Conservation (phyloP, 2,797 vertebrate genomes). For the Phrynocephalus guinanensis region DNA sequence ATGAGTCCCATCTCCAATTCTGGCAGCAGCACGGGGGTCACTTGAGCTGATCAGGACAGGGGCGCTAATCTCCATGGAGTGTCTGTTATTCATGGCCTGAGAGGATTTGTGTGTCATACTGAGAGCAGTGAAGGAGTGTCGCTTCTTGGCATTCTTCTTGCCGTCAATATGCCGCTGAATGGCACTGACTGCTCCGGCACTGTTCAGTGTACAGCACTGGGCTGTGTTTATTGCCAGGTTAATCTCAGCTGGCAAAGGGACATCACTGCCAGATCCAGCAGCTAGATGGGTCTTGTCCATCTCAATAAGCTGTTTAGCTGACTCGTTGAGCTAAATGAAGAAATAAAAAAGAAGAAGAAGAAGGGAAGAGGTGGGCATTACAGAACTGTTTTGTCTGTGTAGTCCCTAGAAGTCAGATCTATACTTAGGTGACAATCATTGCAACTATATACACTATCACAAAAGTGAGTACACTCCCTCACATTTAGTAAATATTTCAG, state of each 20-base stretch:
- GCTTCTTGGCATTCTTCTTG: conserved; percentile 98
- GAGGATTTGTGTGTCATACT: conserved; percentile 95
- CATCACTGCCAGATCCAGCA: conserved; percentile 64
- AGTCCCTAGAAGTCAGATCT: conserved; percentile 8
- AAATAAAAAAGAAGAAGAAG: conserved; percentile 12
- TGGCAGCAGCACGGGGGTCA: conserved; percentile 91
- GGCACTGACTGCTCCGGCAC: conserved; percentile 76
- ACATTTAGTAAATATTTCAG: no score
- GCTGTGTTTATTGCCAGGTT: conserved; percentile 78
- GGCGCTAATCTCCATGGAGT: conserved; percentile 98
- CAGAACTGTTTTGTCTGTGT: conserved; percentile 5
- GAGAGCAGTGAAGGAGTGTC: conserved; percentile 95
- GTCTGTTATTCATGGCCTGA: conserved; percentile 91
- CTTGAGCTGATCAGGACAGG: conserved; percentile 98
- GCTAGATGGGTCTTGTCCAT: conserved; percentile 88
- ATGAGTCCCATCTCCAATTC: conserved; percentile 86
- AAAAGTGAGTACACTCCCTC: no score
- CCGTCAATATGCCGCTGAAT: conserved; percentile 87
- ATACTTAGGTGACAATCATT: not conserved
- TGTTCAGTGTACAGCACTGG: conserved; percentile 75
- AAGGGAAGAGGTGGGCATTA: conserved; percentile 36
- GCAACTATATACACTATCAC: not conserved
- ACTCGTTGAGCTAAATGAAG: conserved; percentile 89
- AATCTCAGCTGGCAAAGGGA: conserved; percentile 75
- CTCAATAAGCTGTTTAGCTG: conserved; percentile 96